phyloP scores from a whole-genome alignment of 2,113 vertebrate species.

The Ptyas mucosa region DNA sequence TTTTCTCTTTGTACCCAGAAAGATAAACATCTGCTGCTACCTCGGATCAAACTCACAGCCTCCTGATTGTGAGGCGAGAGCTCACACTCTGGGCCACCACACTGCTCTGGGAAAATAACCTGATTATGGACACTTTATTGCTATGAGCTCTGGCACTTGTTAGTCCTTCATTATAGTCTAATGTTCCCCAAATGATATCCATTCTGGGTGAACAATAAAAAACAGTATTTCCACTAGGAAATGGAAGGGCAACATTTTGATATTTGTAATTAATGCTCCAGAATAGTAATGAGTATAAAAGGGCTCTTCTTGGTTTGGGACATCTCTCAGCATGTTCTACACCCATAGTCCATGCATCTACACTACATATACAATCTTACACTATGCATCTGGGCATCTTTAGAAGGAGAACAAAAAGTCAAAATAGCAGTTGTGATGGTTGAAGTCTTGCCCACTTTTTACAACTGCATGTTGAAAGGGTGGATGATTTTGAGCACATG shows the following conservation, averaged over 20 bases:
- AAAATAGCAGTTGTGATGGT: not conserved
- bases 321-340: not conserved
- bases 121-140: not conserved
- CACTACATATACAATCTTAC: not conserved
- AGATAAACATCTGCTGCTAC: not conserved
- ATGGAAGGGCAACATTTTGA: not conserved
- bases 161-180: not conserved
- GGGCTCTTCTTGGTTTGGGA: not conserved
- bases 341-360: not conserved
- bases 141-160: not conserved
- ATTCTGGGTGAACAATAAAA: not conserved
- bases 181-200: not conserved
- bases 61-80: not conserved
- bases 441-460: not conserved
- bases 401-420: not conserved
- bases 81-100: not conserved
- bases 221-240: not conserved
- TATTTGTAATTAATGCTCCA: not conserved
- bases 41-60: not conserved
- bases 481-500: not conserved
- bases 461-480: not conserved
- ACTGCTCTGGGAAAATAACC: not conserved
- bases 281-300: not conserved
- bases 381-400: not conserved
- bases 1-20: not conserved